phyloP scores from a whole-genome alignment of 1,140 invertebrate genomes.

The Xylocopa sonorina region DNA sequence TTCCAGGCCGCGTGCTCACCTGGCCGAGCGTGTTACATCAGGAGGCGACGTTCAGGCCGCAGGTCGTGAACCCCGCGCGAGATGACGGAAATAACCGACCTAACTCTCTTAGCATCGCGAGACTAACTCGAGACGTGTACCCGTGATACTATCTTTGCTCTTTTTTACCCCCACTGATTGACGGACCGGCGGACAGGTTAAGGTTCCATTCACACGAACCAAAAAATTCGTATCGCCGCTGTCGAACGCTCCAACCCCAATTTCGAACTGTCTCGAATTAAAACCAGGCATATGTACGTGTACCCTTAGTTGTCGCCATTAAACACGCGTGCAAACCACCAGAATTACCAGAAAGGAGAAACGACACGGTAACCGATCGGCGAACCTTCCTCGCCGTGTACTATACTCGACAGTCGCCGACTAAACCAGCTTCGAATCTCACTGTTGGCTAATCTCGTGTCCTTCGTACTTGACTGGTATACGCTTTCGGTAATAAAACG shows the following conservation, averaged over 20 bases:
- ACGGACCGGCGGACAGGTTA: conserved; percentile 41
- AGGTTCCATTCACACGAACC: conserved; percentile 56
- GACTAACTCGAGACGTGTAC: conserved; percentile 62
- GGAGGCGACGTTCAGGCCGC: conserved; percentile 42
- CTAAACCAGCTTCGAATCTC: too few relatives aligned
- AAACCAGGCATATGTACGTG: neutral
- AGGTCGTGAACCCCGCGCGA: conserved; percentile 67
- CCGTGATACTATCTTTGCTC: conserved; percentile 69
- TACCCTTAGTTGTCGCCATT: neutral
- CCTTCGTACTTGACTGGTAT: too few relatives aligned
- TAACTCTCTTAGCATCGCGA: conserved; percentile 62
- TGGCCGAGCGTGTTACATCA: conserved; percentile 52
- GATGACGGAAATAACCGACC: conserved; percentile 69
- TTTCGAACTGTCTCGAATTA: neutral
- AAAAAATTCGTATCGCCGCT: neutral
- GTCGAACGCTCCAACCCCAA: neutral
- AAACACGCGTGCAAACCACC: too few relatives aligned
- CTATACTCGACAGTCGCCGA: too few relatives aligned
- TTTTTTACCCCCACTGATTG: conserved; percentile 54
- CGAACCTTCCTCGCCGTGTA: too few relatives aligned
- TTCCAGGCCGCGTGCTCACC: conserved; percentile 47
- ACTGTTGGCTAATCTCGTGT: too few relatives aligned
- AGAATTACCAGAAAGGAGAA: too few relatives aligned
- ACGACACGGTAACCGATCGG: too few relatives aligned
- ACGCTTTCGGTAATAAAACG: too few relatives aligned